phyloP scores from a whole-genome alignment of 2,888 invertebrate genomes.

The Cremastinae sp. region DNA sequence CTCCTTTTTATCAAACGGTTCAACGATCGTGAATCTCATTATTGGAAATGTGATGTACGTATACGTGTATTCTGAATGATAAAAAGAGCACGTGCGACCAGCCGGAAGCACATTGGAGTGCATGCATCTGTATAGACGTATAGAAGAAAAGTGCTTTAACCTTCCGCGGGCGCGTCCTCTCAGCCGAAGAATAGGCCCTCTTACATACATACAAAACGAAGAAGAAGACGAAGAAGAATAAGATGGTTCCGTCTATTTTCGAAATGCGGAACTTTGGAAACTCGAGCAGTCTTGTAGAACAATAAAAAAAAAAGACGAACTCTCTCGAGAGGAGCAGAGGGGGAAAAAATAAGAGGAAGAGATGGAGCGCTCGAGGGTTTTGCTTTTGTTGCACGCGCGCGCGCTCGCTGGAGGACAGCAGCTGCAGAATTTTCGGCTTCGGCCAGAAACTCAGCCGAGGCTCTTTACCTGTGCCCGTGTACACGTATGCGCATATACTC shows the following conservation, averaged over 20 bases:
- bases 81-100: constrained; percentile 39
- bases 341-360: constrained; percentile 15
- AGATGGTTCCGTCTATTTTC: constrained; percentile 41
- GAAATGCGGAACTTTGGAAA: constrained; percentile 53
- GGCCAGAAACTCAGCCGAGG: constrained; percentile 25
- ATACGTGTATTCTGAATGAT: neutral
- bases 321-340: constrained; percentile 37
- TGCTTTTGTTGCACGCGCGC: constrained; percentile 66
- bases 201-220: constrained; percentile 3
- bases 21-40: constrained; percentile 14
- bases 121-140: constrained; percentile 7
- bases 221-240: constrained; percentile 9
- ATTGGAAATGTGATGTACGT: constrained; percentile 22
- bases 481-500: constrained; percentile 10
- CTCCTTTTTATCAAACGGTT: neutral
- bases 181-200: constrained; percentile 37
- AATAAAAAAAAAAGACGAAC: constrained; percentile 50
- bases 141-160: constrained; percentile 15
- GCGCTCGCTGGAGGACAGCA: constrained; percentile 71
- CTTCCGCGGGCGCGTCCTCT: constrained; percentile 22
- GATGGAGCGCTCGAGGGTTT: constrained; percentile 36
- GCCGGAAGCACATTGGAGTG: constrained; percentile 50
- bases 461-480: neutral
- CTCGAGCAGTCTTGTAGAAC: constrained; percentile 48
- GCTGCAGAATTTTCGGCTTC: constrained; percentile 68